Base-by-base conservation (phyloP, 2,113 vertebrate species). In the Seriola quinqueradiata region DNA sequence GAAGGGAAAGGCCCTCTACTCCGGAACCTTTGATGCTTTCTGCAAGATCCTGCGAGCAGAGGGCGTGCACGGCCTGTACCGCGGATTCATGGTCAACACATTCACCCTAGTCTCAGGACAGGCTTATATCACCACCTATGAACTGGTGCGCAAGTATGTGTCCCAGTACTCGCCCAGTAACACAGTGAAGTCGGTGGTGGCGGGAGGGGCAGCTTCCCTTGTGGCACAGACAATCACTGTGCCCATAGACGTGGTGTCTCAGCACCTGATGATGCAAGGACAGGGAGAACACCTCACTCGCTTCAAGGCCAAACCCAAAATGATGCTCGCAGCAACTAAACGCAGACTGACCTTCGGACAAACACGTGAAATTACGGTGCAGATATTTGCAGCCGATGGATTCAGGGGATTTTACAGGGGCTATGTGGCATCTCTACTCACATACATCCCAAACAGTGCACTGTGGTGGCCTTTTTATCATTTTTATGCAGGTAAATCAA, bases 381-480 rank as follows among this genome's bases (percentile, higher is more conserved):
- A 99, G 95, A 99, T 99, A 75, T 97, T 97, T 77, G 94, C 90
- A 32, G 96, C 95, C 0, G 98, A 99, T 0, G 98, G 98, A 0
- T 94, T 97, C 9, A 91, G 94, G 3, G 98, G 98, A 0, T 99
- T 99, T 94, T 99, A 99, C 92, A 87, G 98, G 16, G 98, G 98
- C 44, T 99, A 99, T 0, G 96, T 98, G 83, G 98, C 98, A 1
- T 99, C 98, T 0, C 94, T 99, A 12, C 96, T 99, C 50, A 99
- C 98, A 16, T 99, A 99, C 88, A 99, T 99, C 89, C 98, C 98
- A 2, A 99, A 99, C 95, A 99, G 98, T 4, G 98, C 98, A 0
- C 95, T 97, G 14, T 99, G 98, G 98, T 99, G 98, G 98, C 97
- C 98, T 72, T 99, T 99, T 94, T 99, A 99, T 85, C 98, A 99